Percentiles rank a stretch among this genome's conserved stretches.
Conservation (phyloP, 2,888 invertebrate species). For the Dexiosoma caninum region DNA sequence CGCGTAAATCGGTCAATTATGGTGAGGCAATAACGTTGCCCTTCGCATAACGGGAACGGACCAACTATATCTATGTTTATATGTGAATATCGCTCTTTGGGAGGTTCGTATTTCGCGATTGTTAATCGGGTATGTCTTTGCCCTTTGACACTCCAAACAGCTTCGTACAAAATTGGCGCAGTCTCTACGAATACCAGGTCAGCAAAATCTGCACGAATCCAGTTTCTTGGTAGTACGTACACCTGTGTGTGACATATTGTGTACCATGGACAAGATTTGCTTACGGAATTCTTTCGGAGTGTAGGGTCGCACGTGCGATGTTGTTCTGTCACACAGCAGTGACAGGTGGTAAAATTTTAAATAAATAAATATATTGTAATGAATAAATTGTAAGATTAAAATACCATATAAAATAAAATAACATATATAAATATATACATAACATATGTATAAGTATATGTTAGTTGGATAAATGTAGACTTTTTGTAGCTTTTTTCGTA, state of each 20-base stretch:
- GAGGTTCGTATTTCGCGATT: not conserved
- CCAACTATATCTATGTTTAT: not conserved
- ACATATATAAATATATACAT: too few relatives aligned
- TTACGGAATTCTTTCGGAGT: not conserved
- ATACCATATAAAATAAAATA: too few relatives aligned
- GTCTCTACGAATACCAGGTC: slow-evolving; percentile 12
- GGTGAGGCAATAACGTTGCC: too few relatives aligned
- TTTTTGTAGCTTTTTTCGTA: too few relatives aligned
- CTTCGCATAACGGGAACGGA: not conserved
- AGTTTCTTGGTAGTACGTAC: not conserved
- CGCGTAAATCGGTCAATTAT: too few relatives aligned
- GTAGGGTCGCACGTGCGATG: not conserved
- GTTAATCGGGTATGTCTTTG: slow-evolving; percentile 9
- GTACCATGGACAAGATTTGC: not conserved
- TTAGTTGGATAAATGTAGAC: too few relatives aligned
- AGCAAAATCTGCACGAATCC: slow-evolving; percentile 18
- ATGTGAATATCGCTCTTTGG: not conserved
- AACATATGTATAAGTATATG: too few relatives aligned
- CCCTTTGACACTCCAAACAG: not conserved
- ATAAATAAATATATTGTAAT: too few relatives aligned
- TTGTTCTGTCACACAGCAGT: too few relatives aligned
- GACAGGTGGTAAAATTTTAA: too few relatives aligned
- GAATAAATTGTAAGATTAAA: too few relatives aligned
- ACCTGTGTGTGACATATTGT: not conserved
- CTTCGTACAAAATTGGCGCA: slow-evolving; percentile 1